Percentiles rank a stretch among this genome's conserved stretches.
These are phyloP conservation scores for Gnatocerus cornutus DNA, from an alignment of 2,888 invertebrate species.

Conservation along the genomic window DNA sequence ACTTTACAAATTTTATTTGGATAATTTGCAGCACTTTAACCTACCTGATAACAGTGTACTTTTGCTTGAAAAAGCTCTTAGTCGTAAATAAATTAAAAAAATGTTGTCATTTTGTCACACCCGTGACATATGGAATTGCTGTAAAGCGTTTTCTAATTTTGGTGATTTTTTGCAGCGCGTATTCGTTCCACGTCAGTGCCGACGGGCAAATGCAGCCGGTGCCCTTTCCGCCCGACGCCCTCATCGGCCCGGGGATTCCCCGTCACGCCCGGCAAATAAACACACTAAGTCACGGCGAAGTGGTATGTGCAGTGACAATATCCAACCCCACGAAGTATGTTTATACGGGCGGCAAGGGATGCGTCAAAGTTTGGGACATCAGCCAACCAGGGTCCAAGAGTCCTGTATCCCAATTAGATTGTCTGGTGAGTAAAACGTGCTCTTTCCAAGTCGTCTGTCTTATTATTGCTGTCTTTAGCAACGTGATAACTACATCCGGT, in stretches of 20 bases:
- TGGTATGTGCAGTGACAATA: slow-evolving; percentile 97
- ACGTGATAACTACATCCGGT: slow-evolving; percentile 96
- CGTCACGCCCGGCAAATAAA: slow-evolving; percentile 94
- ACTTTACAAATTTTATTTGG: too few species aligned
- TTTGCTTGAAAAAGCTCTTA: too few species aligned
- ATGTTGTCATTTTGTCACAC: too few species aligned
- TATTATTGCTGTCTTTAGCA: slow-evolving; percentile 73
- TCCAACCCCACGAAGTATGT: slow-evolving; percentile 94
- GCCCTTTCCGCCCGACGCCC: slow-evolving; percentile 94
- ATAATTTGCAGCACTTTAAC: too few species aligned
- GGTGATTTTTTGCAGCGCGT: slow-evolving; percentile 79
- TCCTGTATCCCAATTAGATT: slow-evolving; percentile 93
- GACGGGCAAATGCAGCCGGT: slow-evolving; percentile 94
- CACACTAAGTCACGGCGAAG: slow-evolving; percentile 96
- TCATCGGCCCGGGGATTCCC: slow-evolving; percentile 94
- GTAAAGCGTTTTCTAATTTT: too few species aligned
- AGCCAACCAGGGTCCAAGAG: slow-evolving; percentile 89
- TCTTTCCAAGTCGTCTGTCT: background rate
- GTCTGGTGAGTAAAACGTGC: slow-evolving; percentile 77
- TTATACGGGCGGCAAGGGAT: slow-evolving; percentile 97
- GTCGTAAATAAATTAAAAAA: too few species aligned
- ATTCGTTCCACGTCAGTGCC: slow-evolving; percentile 94
- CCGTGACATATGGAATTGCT: too few species aligned
- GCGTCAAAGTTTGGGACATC: slow-evolving; percentile 98
- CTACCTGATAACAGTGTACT: too few species aligned